A percentile compares a stretch with the other conserved stretches of the same genome.
These are phyloP conservation scores for Brachionus paranguensis DNA, from an alignment of 1,140 invertebrate species.

Conservation along the genomic window DNA sequence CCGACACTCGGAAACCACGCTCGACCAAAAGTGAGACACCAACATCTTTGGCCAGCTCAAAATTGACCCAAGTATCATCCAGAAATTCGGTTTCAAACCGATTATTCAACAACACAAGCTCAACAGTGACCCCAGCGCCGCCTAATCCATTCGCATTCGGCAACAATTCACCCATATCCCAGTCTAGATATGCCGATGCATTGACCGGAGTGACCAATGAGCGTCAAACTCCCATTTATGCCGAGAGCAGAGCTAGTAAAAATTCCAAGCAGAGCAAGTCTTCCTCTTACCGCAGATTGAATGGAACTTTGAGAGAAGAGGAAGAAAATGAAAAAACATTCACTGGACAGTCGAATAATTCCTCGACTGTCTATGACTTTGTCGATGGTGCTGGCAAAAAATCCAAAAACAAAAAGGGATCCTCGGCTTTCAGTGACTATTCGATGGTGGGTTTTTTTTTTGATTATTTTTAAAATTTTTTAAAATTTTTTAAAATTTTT, in stretches of 20 bases:
- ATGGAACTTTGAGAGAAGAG: neutral
- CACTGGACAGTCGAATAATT: neutral
- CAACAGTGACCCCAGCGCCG: constrained; percentile 3
- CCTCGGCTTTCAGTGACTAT: constrained; percentile 14
- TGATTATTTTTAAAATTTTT: neutral
- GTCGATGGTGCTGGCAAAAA: neutral
- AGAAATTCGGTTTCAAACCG: neutral
- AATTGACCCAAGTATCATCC: neutral
- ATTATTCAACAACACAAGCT: neutral
- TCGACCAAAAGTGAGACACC: neutral
- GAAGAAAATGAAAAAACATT: neutral
- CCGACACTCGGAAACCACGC: neutral
- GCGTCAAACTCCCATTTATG: neutral
- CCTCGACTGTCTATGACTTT: neutral
- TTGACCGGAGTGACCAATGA: neutral
- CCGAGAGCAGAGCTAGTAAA: neutral
- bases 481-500: neutral
- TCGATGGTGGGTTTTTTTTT: neutral
- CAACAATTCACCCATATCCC: neutral
- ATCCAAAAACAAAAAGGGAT: neutral
- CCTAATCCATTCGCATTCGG: constrained; percentile 7
- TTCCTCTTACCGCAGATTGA: neutral
- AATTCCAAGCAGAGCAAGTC: neutral
- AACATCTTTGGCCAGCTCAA: neutral
- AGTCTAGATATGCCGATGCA: neutral